A percentile compares a stretch with the other conserved stretches of the same genome.
These are phyloP conservation scores for Drosophila ohnishii DNA, from an alignment of 1,140 invertebrate genomes.

Conservation along the genomic window DNA sequence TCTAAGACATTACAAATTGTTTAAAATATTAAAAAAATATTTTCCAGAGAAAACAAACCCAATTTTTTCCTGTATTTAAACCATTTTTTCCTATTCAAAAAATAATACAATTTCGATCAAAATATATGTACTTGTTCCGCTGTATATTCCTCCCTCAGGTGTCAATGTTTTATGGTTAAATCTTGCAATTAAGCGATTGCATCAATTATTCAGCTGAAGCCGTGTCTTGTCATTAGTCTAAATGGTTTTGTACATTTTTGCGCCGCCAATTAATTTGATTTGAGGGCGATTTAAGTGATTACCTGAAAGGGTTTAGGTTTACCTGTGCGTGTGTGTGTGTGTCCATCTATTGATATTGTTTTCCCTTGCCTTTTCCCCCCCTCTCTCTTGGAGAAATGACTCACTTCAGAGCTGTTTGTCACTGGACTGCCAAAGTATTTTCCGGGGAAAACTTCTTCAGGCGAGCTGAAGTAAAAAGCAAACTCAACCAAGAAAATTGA, in stretches of 20 bases:
- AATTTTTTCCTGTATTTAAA: too few species aligned
- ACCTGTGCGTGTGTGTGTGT: background rate
- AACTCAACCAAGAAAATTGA: slow-evolving; percentile 75
- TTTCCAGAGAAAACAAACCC: too few species aligned
- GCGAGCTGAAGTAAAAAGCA: slow-evolving; percentile 47
- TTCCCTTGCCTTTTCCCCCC: background rate
- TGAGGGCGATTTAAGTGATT: slow-evolving; percentile 11
- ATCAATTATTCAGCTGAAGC: slow-evolving; percentile 1
- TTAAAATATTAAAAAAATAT: too few species aligned
- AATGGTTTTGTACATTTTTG: slow-evolving; percentile 13
- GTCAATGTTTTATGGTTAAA: background rate
- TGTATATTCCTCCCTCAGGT: background rate
- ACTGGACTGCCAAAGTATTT: slow-evolving; percentile 48
- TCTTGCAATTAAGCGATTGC: slow-evolving; percentile 12
- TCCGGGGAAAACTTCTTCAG: slow-evolving; percentile 20
- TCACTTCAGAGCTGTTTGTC: slow-evolving; percentile 50
- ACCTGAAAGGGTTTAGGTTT: background rate
- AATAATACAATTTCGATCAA: background rate
- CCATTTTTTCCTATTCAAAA: too few species aligned
- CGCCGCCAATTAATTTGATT: slow-evolving; percentile 25
- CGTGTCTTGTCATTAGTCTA: slow-evolving; percentile 10
- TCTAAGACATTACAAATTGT: too few species aligned
- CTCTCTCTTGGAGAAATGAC: slow-evolving; percentile 7
- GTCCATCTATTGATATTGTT: slow-evolving; percentile 18
- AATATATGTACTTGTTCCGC: background rate